Percentiles rank a stretch among this genome's conserved stretches.
Evolutionary conservation across 37 sponge, comb jelly and placozoan genomes (phyloP).

Genomic region (Chondrosia reniformis): DNA sequence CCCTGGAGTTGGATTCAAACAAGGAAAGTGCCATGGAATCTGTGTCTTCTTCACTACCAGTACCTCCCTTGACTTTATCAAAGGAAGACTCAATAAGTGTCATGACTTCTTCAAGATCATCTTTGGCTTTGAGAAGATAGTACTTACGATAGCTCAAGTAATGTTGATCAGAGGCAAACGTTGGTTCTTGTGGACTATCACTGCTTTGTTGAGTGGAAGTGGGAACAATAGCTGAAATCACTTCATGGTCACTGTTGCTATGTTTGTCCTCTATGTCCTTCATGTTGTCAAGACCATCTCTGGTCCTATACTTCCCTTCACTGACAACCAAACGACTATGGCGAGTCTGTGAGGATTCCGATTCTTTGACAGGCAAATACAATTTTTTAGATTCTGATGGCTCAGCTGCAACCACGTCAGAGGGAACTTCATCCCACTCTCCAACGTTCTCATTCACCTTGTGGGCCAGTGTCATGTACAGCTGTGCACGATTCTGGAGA

Average conservation of each 20-base stretch:
- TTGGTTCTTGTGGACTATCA: background rate
- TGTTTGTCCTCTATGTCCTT: background rate
- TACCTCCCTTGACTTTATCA: conserved; percentile 42
- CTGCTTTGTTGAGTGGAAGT: background rate
- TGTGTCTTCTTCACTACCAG: conserved; percentile 30
- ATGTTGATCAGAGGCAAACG: background rate
- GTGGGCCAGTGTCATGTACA: conserved; percentile 47
- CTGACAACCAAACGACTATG: background rate
- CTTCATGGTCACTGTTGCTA: background rate
- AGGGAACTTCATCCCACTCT: conserved; percentile 8
- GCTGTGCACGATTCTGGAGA: conserved; percentile 66
- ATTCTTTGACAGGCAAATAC: background rate
- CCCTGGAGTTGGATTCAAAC: conserved; percentile 55
- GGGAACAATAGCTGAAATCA: background rate
- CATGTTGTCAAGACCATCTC: background rate
- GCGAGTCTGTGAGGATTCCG: background rate
- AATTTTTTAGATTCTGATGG: background rate
- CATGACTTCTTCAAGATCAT: conserved; percentile 41
- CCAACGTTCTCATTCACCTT: background rate
- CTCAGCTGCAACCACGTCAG: background rate
- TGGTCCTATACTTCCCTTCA: background rate
- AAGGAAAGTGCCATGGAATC: conserved; percentile 50
- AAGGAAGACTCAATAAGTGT: conserved; percentile 35
- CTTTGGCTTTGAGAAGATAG: background rate
- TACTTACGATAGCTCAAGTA: background rate